Percentiles rank a stretch among this genome's conserved stretches.
These are phyloP conservation scores for Acronicta psi DNA, from an alignment of 2,888 invertebrate species.

Conservation along the genomic window DNA sequence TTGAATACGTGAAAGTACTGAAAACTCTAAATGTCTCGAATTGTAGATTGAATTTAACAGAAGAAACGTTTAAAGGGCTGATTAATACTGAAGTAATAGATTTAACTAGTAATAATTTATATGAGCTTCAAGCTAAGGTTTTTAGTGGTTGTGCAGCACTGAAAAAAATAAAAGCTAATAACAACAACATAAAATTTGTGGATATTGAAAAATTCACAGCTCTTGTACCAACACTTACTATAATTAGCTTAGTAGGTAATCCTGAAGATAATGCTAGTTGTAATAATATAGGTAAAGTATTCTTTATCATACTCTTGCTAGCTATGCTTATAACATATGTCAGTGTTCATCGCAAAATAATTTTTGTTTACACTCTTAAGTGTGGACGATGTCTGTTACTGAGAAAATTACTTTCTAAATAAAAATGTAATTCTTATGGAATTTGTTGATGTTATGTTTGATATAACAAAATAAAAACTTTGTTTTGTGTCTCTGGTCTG, in stretches of 20 bases:
- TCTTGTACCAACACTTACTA: slow-evolving; percentile 13
- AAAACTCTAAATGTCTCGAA: slow-evolving; percentile 16
- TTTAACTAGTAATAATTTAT: slow-evolving; percentile 22
- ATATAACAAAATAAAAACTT: neutral
- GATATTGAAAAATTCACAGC: slow-evolving; percentile 5
- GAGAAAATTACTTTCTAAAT: neutral
- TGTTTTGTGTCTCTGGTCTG: too few relatives aligned
- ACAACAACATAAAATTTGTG: slow-evolving; percentile 8
- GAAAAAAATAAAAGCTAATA: slow-evolving; percentile 1
- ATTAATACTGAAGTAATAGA: slow-evolving; percentile 8
- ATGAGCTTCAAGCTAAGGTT: neutral
- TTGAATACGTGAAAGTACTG: slow-evolving; percentile 14
- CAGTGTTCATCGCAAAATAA: neutral
- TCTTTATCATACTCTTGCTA: slow-evolving; percentile 7
- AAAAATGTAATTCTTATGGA: slow-evolving; percentile 10
- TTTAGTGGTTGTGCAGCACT: slow-evolving; percentile 7
- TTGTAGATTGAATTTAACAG: slow-evolving; percentile 14
- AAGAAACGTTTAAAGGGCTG: slow-evolving; percentile 17
- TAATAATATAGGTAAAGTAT: neutral
- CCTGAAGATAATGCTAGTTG: neutral
- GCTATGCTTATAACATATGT: slow-evolving; percentile 3
- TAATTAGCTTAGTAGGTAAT: slow-evolving; percentile 7
- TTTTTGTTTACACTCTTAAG: neutral
- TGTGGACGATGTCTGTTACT: neutral
- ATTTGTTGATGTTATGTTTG: neutral